Evolutionary conservation across 2,797 vertebrate species (phyloP).

Genomic region (Muraenolepis orangiensis): DNA sequence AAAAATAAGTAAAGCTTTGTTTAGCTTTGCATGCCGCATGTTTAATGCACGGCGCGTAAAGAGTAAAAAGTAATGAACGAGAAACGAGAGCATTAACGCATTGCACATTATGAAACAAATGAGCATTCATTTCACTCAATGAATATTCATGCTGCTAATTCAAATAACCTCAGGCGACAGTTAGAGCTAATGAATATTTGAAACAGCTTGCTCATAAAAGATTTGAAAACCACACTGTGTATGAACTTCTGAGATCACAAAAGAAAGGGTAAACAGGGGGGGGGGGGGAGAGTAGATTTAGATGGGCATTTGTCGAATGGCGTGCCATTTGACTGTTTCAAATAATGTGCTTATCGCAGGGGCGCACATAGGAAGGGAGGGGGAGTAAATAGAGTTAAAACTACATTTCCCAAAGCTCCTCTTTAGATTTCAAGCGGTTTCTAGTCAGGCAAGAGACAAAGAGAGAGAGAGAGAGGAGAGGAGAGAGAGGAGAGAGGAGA

Average conservation of each 20-base stretch:
- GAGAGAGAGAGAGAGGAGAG: no score
- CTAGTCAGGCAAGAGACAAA: no score
- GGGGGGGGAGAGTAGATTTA: constrained; percentile 57
- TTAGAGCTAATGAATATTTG: constrained; percentile 91
- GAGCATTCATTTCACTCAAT: constrained; percentile 83
- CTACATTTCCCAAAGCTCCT: no score
- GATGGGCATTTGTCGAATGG: no score
- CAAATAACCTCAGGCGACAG: constrained; percentile 94
- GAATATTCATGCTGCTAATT: constrained; percentile 92
- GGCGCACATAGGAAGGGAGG: no score
- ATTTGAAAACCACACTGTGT: constrained; percentile 83
- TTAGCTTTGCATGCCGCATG: no score
- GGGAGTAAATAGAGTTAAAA: no score
- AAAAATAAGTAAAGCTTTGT: constrained; percentile 67
- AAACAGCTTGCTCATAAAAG: constrained; percentile 85
- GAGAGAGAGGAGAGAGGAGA: no score
- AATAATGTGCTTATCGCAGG: no score
- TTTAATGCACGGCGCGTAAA: constrained; percentile 33
- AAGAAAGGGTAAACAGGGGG: constrained; percentile 82
- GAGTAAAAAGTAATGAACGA: constrained; percentile 62
- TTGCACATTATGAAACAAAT: constrained; percentile 81
- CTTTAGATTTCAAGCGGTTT: no score
- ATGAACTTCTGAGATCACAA: constrained; percentile 80
- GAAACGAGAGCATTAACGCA: constrained; percentile 66
- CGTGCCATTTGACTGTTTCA: no score